Base-by-base conservation (phyloP, 2,113 vertebrate species). In the Orycteropus afer region DNA sequence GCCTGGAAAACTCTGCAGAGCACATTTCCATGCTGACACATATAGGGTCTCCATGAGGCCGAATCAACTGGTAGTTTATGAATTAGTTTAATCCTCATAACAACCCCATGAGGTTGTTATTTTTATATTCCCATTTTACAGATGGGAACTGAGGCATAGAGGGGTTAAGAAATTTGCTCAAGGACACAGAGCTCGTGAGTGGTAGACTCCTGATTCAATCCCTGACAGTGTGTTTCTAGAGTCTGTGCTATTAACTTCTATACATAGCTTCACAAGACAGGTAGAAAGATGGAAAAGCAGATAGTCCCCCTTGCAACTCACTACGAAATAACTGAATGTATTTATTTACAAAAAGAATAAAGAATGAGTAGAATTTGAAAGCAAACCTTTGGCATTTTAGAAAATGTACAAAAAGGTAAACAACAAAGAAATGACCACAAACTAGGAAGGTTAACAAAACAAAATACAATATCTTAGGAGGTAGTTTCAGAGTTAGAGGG, bases 301-400 rank as follows among this genome's bases (percentile, higher is more conserved):
- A 34, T 7, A 49, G 9, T 14, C 0, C 18, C 25, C 5, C 49
- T 59, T n/a, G 22, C 10, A n/a, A 51, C 4, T 74, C 53, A 65
- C 32, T 78, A 47, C 4, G 74, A 91, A 85, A 69, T 25, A 78
- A 80, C 84, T 55, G 45, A 67, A 40, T 71, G 3, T 14, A 67
- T 65, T 78, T 91, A 67, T 74, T 84, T 85, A 78, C 4, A 88
- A 89, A 90, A 63, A 65, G 42, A 94, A 69, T 71, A 63, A 95
- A 57, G 17, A 67, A 78, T 80, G 29, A 55, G 22, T 77, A 84
- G 23, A 74, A 82, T 47, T 40, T 92, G 7, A 76, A 71, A 85
- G 27, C 1, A 86, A 91, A 84, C 65, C n/a, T 63, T 65, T 57
- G 20, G 22, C 3, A 37, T 45, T 81, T 84, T 10, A 32, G 15